Percentiles rank a stretch among this genome's conserved stretches.
Conservation (phyloP, 2,113 vertebrate species). For the Petaurus breviceps region DNA sequence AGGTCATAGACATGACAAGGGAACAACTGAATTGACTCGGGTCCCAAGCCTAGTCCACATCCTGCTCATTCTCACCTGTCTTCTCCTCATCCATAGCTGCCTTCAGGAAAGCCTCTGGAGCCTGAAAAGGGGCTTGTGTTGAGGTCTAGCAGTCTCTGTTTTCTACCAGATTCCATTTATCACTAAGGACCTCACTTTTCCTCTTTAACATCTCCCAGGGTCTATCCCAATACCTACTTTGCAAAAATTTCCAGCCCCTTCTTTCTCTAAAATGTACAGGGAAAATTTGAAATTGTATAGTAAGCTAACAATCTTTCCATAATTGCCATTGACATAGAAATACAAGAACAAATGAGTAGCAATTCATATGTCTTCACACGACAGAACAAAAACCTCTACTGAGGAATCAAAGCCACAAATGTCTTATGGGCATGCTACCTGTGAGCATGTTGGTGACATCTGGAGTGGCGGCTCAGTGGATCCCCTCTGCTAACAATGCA, state of each 20-base stretch:
- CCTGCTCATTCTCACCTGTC: not conserved
- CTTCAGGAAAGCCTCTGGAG: not conserved
- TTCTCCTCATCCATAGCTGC: not conserved
- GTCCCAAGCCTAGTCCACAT: not conserved
- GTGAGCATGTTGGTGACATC: constrained; percentile 81
- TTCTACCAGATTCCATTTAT: not conserved
- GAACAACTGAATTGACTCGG: not conserved
- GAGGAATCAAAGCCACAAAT: constrained; percentile 86
- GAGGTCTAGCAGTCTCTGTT: fast-evolving
- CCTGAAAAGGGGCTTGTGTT: not conserved
- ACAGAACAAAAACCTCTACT: constrained; percentile 83
- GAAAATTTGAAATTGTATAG: constrained; percentile 55
- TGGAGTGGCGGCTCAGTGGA: constrained; percentile 82
- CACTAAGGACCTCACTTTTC: not conserved
- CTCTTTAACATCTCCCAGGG: not conserved
- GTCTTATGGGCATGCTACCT: constrained; percentile 78
- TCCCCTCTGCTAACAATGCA: constrained; percentile 75
- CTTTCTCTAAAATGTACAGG: constrained; percentile 10
- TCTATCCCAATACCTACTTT: not conserved
- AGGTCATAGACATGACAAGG: not conserved
- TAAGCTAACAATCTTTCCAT: constrained; percentile 72
- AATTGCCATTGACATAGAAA: constrained; percentile 82
- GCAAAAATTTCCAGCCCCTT: not conserved
- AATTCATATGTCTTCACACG: constrained; percentile 79
- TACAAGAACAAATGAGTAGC: constrained; percentile 82